A percentile compares a stretch with the other conserved stretches of the same genome.
Conservation (phyloP, 2,888 invertebrate species). For the Aspidapion aeneum region DNA sequence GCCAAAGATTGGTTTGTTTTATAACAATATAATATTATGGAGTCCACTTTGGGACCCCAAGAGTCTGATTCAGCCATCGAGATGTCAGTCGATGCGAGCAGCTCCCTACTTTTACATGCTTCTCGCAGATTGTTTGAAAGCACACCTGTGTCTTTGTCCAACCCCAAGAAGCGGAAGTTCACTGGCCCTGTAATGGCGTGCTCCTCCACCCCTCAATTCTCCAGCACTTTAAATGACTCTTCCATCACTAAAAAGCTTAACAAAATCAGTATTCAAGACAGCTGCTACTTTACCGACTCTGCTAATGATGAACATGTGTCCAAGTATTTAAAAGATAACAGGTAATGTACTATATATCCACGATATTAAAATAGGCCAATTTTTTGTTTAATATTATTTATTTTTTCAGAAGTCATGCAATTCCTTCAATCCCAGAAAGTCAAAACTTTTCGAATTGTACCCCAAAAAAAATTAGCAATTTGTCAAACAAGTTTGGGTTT, state of each 20-base stretch:
- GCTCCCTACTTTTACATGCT: not conserved
- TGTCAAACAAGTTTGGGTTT: conserved; percentile 16
- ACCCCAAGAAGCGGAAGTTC: not conserved
- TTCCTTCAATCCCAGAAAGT: not conserved
- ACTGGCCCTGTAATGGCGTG: conserved; percentile 24
- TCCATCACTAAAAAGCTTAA: conserved; percentile 36
- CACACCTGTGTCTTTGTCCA: not conserved
- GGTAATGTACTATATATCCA: too few relatives aligned
- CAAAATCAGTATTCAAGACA: conserved; percentile 30
- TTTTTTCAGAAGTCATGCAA: not conserved
- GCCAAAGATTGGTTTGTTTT: too few relatives aligned
- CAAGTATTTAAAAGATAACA: conserved; percentile 19
- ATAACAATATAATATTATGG: too few relatives aligned
- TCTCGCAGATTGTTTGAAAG: not conserved
- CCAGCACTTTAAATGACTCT: conserved; percentile 42
- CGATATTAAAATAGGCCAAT: too few relatives aligned
- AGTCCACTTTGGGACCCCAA: not conserved
- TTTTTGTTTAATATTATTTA: too few relatives aligned
- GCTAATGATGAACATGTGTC: conserved; percentile 14
- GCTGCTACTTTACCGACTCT: conserved; percentile 6
- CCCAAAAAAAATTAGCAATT: conserved; percentile 21
- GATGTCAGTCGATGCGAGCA: not conserved
- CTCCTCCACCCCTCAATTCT: conserved; percentile 32
- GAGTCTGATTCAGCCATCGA: not conserved
- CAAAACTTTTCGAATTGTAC: not conserved